These are phyloP conservation scores for Columba livia DNA, from an alignment of 2,113 vertebrate species.

Conservation along the genomic window DNA sequence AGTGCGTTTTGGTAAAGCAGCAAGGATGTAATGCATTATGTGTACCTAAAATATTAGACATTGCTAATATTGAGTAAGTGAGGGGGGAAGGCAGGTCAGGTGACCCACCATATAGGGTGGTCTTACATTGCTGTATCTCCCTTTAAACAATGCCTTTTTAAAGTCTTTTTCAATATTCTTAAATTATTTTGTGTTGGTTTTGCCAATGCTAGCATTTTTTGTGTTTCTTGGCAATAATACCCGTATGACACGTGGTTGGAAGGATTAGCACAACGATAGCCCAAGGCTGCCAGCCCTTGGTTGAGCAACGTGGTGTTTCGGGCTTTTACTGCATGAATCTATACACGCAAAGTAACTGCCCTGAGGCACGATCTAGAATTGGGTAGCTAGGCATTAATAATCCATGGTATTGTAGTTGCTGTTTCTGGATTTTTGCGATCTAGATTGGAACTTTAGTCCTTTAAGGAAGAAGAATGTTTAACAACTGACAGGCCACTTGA, in stretches of 20 bases:
- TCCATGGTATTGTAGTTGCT: slow-evolving; percentile 14
- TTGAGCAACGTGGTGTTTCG: neutral
- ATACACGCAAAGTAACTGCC: slow-evolving; percentile 25
- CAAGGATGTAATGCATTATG: slow-evolving; percentile 49
- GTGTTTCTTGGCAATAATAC: neutral
- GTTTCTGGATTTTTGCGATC: slow-evolving; percentile 51
- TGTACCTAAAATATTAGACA: slow-evolving; percentile 58
- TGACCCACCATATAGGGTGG: neutral
- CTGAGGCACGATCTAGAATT: slow-evolving; percentile 9
- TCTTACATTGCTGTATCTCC: slow-evolving; percentile 37
- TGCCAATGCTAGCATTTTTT: slow-evolving; percentile 48
- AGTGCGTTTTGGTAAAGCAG: slow-evolving; percentile 51
- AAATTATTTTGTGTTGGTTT: slow-evolving; percentile 67
- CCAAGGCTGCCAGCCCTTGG: neutral
- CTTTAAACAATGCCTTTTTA: slow-evolving; percentile 5
- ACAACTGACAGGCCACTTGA: slow-evolving; percentile 43
- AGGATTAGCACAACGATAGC: neutral
- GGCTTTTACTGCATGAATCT: neutral
- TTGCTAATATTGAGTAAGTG: slow-evolving; percentile 52
- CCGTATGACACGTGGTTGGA: neutral
- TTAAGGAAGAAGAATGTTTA: slow-evolving; percentile 7
- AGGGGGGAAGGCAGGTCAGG: slow-evolving; percentile 3
- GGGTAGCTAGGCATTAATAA: slow-evolving; percentile 40
- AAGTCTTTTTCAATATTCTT: slow-evolving; percentile 40
- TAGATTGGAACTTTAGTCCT: slow-evolving; percentile 32